Evolutionary conservation across 2,113 vertebrate species (phyloP), one percentile per base, ranked within the genome.

Genomic region (cattle (Bos taurus)): DNA sequence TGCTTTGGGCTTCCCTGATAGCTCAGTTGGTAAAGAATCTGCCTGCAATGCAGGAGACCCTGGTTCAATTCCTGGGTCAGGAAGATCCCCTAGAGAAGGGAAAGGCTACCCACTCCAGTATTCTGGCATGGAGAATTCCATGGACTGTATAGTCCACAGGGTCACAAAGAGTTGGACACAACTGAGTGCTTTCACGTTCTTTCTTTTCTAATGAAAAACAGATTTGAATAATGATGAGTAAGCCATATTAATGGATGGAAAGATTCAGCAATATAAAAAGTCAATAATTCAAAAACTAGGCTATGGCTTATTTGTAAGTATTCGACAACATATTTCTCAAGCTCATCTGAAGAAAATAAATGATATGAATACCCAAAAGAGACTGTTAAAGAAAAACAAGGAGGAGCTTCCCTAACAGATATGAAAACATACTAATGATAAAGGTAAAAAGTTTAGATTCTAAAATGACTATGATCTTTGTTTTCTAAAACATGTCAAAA

Each of bases 371-470:
- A 64, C 43, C 13, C 30, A 28, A 57, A 57, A 64, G 36, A 84
- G 26, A 12, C 26, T 57, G 81, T 77, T 64, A 59, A 95, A 84
- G 33, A 64, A 89, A 97, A 85, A 80, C 84, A 80, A 59, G n/a
- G 21, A 26, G n/a, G 8, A 19, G 43, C 6, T 67, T 52, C 26
- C 30, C 21, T 93, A 28, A 71, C 2, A 80, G 86, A 36, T 84
- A 83, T 64, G 78, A 89, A 95, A 88, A 89, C 15, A n/a, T 19
- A 36, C 6, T 48, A 64, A 81, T 67, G 23, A 36, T 80, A 83
- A 91, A 36, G 82, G 30, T 54, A 60, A 95, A 26, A 43, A 36
- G 17, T 52, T 92, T 94, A 71, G 78, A 93, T 86, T 89, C 71
- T 67, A 82, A 91, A 88, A 84, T 62, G 28, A 93, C 78, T 93